Percentiles rank a stretch among this genome's conserved stretches.
Conservation (phyloP, 2,797 vertebrate species). For the Nothura maculosa region DNA sequence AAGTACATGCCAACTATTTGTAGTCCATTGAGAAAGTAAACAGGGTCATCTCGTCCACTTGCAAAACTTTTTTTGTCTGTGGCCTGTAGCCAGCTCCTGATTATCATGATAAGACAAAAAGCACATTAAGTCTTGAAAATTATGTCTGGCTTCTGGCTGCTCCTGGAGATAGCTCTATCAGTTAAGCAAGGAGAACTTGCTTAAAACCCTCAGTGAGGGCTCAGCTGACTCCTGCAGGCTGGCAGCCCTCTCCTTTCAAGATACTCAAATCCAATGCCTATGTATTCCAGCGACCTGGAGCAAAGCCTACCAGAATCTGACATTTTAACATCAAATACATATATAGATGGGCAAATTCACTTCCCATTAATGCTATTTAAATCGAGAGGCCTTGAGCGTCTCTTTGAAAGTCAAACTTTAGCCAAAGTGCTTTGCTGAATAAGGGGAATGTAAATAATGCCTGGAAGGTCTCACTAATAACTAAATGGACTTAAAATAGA, state of each 20-base stretch:
- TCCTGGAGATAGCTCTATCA: conserved; percentile 66
- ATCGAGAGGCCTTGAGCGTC: background rate
- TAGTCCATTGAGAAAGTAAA: conserved; percentile 63
- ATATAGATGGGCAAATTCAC: background rate
- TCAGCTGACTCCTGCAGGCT: conserved; percentile 44
- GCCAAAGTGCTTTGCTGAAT: background rate
- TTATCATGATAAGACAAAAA: conserved; percentile 68
- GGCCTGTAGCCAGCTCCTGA: conserved; percentile 63
- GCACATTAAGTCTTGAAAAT: conserved; percentile 63
- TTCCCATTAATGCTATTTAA: fast-evolving
- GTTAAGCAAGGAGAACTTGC: conserved; percentile 1
- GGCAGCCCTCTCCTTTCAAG: conserved; percentile 48
- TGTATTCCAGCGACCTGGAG: background rate
- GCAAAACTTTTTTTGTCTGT: conserved; percentile 50
- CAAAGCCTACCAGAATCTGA: background rate
- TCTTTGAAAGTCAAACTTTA: background rate
- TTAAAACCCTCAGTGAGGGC: conserved; percentile 3
- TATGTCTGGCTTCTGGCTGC: conserved; percentile 72
- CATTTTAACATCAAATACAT: fast-evolving
- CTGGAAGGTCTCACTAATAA: background rate
- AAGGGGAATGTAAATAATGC: background rate
- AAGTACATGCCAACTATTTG: conserved; percentile 58
- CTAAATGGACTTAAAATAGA: background rate
- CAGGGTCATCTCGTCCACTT: conserved; percentile 55
- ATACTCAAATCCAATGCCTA: background rate